Base-by-base conservation (phyloP, 2,797 vertebrate genomes). In the Tiaroga cobitis region DNA sequence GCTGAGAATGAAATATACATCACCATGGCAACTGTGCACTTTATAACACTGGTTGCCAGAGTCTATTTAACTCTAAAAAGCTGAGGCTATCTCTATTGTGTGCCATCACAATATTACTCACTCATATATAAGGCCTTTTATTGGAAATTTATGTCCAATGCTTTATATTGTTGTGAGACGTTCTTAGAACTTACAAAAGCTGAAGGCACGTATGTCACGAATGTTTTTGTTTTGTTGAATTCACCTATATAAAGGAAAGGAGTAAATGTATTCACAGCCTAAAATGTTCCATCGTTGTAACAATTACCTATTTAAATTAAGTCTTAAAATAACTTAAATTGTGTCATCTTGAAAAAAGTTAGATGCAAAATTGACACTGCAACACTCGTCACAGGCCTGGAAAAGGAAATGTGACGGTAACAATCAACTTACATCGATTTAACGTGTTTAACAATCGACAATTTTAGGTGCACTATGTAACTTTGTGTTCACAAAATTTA, bases 1-100 rank as follows among this genome's bases (percentile, higher is more conserved):
- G 19, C 78, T 34, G 54, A 81, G 80, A 80, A 84, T 77, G 86
- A 41, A 56, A 86, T 84, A 69, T 15, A 21, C 67, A 82, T 91
- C 88, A 70, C 87, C 84, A 90, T 61, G 46, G 86, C 85, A 86
- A 91, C 84, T 24, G 63, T 56, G 26, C 56, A 51, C 32, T 81
- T 74, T 46, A 19, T 37, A 59, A 18, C 56, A 65, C 24, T 65
- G 81, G 8, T 19, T 49, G 26, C 24, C 51, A 51, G 32, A 80
- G 6, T 41, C n/a, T 32, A 46, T 49, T 78, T 63, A 32, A 70
- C 21, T 16, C 11, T 37, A 26, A 18, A 70, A 81, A 37, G 18
- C 21, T 15, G n/a, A 37, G 41, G 2, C 49, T n/a, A 18, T 51
- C 43, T 54, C 46, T 82, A 43, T 83, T 76, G 41, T 51, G 26